These are phyloP conservation scores for Eilema griseolum DNA, from an alignment of 2,888 invertebrate species.

Conservation along the genomic window DNA sequence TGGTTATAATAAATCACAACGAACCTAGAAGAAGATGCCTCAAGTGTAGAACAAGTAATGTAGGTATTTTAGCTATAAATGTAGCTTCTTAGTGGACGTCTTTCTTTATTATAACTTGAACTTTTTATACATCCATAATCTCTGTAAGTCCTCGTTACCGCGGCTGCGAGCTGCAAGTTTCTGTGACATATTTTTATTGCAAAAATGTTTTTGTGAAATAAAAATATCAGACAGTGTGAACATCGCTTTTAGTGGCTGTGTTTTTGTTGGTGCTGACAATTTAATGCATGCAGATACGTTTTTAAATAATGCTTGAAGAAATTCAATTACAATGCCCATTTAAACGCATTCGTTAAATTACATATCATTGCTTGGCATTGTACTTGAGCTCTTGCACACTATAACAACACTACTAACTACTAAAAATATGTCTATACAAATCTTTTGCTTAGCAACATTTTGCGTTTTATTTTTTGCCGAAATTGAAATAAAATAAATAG, in stretches of 20 bases:
- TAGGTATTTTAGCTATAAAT: background rate
- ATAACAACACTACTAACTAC: too few species aligned
- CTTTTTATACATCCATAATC: conserved; percentile 39
- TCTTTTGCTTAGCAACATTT: too few species aligned
- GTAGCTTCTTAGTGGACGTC: conserved; percentile 8
- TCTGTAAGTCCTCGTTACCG: conserved; percentile 47
- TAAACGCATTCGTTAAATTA: background rate
- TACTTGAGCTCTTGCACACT: too few species aligned
- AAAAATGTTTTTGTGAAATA: conserved; percentile 40
- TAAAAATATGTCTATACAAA: too few species aligned
- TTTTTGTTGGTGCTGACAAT: background rate
- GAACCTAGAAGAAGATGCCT: background rate
- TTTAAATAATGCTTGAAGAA: background rate
- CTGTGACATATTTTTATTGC: conserved; percentile 44
- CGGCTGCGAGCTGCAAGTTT: conserved; percentile 34
- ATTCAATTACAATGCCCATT: too few species aligned
- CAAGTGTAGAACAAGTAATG: background rate
- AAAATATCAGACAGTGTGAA: conserved; percentile 30
- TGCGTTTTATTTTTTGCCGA: too few species aligned
- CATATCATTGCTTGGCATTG: too few species aligned
- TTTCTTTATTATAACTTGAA: conserved; percentile 36
- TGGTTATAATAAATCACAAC: background rate
- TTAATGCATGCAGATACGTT: background rate
- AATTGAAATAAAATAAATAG: too few species aligned
- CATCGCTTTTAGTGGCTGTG: conserved; percentile 20